Conservation (phyloP, 2,113 vertebrate species). For the Eupsittula cactorum region DNA sequence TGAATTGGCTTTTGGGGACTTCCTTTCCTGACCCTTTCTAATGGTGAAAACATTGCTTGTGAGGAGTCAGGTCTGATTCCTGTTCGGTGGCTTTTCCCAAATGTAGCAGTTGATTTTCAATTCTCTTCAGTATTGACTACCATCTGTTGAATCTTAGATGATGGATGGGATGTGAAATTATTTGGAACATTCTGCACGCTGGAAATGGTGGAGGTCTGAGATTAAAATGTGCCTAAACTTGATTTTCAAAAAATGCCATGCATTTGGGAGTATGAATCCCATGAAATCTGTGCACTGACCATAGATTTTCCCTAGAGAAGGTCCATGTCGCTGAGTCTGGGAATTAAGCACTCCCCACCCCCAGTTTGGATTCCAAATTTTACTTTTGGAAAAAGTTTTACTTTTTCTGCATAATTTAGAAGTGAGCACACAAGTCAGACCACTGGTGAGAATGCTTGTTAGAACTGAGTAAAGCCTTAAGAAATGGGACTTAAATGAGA, state of each 20-base stretch:
- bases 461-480: not conserved
- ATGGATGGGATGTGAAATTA: not conserved
- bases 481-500: not conserved
- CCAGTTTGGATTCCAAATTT: too few relatives aligned
- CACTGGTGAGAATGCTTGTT: not conserved
- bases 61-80: not conserved
- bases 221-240: rapidly evolving
- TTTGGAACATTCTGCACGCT: not conserved
- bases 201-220: not conserved
- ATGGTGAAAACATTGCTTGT: not conserved
- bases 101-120: not conserved
- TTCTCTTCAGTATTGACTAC: not conserved
- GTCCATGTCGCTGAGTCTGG: not conserved
- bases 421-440: not conserved
- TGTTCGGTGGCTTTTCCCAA: not conserved
- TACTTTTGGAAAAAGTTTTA: not conserved
- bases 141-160: not conserved
- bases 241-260: not conserved
- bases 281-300: not conserved
- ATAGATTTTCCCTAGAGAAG: not conserved
- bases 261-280: not conserved
- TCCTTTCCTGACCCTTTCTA: not conserved
- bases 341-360: not conserved
- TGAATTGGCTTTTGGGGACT: not conserved
- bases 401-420: not conserved